phyloP scores from a whole-genome alignment of 2,113 vertebrate genomes.

The Hymenochirus boettgeri region DNA sequence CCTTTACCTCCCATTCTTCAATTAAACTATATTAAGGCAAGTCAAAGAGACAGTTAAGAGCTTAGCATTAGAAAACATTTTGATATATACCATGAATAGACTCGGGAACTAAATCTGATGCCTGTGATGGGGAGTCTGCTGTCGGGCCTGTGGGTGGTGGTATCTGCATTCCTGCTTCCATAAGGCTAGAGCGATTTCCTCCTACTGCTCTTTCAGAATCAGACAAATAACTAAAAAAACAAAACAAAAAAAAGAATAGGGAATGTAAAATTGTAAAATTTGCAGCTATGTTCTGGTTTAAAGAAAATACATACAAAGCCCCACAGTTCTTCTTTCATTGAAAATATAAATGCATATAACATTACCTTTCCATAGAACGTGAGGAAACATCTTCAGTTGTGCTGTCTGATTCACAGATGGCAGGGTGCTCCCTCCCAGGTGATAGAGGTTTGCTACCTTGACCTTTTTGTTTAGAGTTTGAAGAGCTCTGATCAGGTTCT shows the following conservation, averaged over 20 bases:
- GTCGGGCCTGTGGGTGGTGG: background rate
- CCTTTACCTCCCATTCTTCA: too few species aligned
- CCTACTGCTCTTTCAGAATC: constrained; percentile 4
- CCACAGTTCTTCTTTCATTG: too few species aligned
- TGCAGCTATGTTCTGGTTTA: too few species aligned
- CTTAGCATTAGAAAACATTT: too few species aligned
- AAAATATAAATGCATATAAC: background rate
- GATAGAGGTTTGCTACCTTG: constrained; percentile 26
- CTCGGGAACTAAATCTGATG: background rate
- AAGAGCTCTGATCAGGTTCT: constrained; percentile 66
- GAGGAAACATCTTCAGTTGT: constrained; percentile 66
- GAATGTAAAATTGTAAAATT: too few species aligned
- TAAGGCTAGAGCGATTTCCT: background rate
- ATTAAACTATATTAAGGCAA: too few species aligned
- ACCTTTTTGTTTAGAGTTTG: constrained; percentile 61
- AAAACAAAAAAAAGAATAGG: background rate
- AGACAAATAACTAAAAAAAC: constrained; percentile 1
- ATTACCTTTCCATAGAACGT: constrained; percentile 74
- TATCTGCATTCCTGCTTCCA: constrained; percentile 10
- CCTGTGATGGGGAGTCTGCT: background rate
- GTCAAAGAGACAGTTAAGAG: too few species aligned
- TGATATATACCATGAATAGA: constrained; percentile 11
- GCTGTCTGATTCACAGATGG: constrained; percentile 60
- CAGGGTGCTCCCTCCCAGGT: constrained; percentile 3
- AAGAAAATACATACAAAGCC: too few species aligned